phyloP scores from a whole-genome alignment of 2,888 invertebrate species.

The Molanna angustata region DNA sequence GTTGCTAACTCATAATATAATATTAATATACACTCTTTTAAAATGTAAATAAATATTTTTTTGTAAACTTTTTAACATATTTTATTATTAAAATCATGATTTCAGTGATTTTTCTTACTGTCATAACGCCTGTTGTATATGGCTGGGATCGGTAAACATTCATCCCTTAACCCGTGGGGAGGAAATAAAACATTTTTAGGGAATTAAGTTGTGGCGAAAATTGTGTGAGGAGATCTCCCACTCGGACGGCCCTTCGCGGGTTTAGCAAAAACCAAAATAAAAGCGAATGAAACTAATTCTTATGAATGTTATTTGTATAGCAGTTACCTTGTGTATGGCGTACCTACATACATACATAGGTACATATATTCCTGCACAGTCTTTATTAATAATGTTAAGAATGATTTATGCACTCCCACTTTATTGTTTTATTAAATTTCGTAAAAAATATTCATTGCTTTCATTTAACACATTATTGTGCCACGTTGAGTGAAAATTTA shows the following conservation, averaged over 20 bases:
- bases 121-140: too few relatives aligned
- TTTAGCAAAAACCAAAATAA: slow-evolving; percentile 23
- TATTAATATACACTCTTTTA: too few relatives aligned
- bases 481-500: too few relatives aligned
- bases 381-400: slow-evolving; percentile 20
- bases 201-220: slow-evolving; percentile 22
- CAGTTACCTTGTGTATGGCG: slow-evolving; percentile 17
- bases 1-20: too few relatives aligned
- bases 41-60: too few relatives aligned
- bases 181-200: slow-evolving; percentile 29
- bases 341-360: too few relatives aligned
- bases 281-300: slow-evolving; percentile 27
- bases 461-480: background rate
- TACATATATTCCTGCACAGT: too few relatives aligned
- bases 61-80: too few relatives aligned
- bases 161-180: slow-evolving; percentile 9
- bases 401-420: slow-evolving; percentile 20
- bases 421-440: slow-evolving; percentile 24
- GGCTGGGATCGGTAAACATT: too few relatives aligned
- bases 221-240: background rate
- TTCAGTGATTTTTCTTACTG: too few relatives aligned
- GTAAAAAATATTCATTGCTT: background rate
- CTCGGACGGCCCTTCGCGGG: too few relatives aligned
- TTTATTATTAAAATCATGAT: too few relatives aligned
- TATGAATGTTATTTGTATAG: slow-evolving; percentile 30